Percentiles rank a stretch among this genome's conserved stretches.
phyloP scores from a whole-genome alignment of 2,113 vertebrate species.

The Eira barbara region DNA sequence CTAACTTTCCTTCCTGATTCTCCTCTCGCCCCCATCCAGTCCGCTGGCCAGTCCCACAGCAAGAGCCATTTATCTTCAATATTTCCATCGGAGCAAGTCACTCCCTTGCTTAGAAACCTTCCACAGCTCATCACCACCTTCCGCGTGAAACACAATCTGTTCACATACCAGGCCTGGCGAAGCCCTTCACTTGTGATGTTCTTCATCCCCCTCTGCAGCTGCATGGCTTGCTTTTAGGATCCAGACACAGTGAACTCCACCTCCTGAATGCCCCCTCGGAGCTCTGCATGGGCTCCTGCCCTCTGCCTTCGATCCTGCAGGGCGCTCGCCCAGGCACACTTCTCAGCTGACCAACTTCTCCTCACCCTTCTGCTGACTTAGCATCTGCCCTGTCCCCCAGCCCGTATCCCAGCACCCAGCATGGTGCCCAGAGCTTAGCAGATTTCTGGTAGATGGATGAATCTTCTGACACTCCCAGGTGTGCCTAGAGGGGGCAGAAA shows the following conservation, averaged over 20 bases:
- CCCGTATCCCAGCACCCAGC: background rate
- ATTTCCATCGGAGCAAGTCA: background rate
- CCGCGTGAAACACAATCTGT: background rate
- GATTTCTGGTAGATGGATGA: background rate
- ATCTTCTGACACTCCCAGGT: background rate
- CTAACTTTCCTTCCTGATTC: background rate
- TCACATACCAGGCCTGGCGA: accelerated
- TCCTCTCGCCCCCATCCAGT: background rate
- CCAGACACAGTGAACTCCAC: background rate
- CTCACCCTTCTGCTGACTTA: background rate
- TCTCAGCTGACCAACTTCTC: background rate
- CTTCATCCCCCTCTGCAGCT: background rate
- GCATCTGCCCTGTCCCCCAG: background rate
- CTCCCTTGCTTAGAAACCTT: background rate
- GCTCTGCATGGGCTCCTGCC: background rate
- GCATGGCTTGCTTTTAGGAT: background rate
- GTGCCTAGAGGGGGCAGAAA: background rate
- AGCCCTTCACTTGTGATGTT: background rate
- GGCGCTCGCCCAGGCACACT: background rate
- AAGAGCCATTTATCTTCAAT: background rate
- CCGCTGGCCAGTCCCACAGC: background rate
- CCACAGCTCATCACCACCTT: background rate
- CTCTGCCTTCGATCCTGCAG: background rate
- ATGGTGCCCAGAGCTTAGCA: background rate
- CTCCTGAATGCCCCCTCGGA: background rate